Conservation (phyloP, 2,113 vertebrate species). For the Siniperca knerii region DNA sequence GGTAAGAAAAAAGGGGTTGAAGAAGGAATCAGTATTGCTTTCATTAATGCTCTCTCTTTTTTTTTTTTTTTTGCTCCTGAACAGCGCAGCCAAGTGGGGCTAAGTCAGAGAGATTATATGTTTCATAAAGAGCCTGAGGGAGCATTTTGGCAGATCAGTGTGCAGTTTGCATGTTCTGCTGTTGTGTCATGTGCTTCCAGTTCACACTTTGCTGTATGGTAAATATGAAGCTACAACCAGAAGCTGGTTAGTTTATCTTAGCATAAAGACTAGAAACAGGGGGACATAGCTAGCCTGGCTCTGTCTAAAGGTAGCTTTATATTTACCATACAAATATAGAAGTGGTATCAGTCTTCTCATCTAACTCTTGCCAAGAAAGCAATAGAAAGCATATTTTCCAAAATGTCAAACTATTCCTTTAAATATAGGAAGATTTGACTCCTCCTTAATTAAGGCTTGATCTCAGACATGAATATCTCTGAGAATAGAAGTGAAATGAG, state of each 20-base stretch:
- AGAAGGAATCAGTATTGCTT: slow-evolving; percentile 27
- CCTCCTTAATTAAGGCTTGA: no score
- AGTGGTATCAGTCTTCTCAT: background rate
- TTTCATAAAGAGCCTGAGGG: slow-evolving; percentile 47
- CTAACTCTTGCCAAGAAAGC: no score
- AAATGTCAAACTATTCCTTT: background rate
- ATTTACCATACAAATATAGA: no score
- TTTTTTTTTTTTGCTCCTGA: slow-evolving; percentile 2
- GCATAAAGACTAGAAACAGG: no score
- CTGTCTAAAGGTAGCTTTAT: no score
- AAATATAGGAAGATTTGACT: no score
- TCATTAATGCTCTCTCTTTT: slow-evolving; percentile 11
- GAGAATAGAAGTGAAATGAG: no score
- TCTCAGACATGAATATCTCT: no score
- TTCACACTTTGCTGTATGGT: background rate
- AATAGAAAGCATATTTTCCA: no score
- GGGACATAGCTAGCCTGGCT: no score
- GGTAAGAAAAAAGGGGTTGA: slow-evolving; percentile 53
- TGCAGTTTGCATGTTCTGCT: slow-evolving; percentile 31
- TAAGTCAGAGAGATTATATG: slow-evolving; percentile 37
- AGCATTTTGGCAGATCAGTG: slow-evolving; percentile 46
- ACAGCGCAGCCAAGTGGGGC: slow-evolving; percentile 25
- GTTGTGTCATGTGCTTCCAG: slow-evolving; percentile 8
- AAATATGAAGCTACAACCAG: no score
- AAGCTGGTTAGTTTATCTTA: no score